Evolutionary conservation across 2,888 invertebrate species (phyloP).

Genomic region (Drosophila maculinotata): DNA sequence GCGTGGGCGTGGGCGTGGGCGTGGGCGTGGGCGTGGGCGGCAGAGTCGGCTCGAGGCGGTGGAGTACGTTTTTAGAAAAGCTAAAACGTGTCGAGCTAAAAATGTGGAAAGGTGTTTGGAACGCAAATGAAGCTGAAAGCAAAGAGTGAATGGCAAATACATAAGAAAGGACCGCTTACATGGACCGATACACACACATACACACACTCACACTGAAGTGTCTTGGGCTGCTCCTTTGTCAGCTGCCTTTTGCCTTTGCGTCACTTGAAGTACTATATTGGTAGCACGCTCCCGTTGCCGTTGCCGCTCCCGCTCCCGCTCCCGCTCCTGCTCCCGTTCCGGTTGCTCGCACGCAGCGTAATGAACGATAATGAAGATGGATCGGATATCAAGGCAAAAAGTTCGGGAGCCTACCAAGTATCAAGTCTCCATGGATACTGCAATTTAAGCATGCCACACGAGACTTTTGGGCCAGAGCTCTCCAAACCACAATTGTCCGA

Average conservation of each 20-base stretch:
- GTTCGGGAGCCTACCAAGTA: conserved; percentile 14
- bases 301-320: conserved; percentile 12
- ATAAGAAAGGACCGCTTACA: conserved; percentile 35
- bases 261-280: conserved; percentile 47
- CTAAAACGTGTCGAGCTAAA: conserved; percentile 71
- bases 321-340: conserved; percentile 1
- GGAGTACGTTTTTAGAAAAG: conserved; percentile 56
- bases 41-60: too few species aligned
- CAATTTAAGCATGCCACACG: conserved; percentile 9
- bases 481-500: conserved; percentile 35
- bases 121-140: conserved; percentile 55
- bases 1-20: background rate
- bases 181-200: conserved; percentile 5
- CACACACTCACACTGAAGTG: conserved; percentile 3
- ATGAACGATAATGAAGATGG: conserved; percentile 75
- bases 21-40: background rate
- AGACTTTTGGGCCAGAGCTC: background rate
- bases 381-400: conserved; percentile 61
- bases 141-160: conserved; percentile 42
- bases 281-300: too few species aligned
- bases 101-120: conserved; percentile 72
- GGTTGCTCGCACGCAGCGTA: conserved; percentile 33
- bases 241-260: conserved; percentile 38
- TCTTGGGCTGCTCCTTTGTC: conserved; percentile 32
- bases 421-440: conserved; percentile 7